Evolutionary conservation across 2,888 invertebrate genomes (phyloP).

Genomic region (Agapostemon virescens): DNA sequence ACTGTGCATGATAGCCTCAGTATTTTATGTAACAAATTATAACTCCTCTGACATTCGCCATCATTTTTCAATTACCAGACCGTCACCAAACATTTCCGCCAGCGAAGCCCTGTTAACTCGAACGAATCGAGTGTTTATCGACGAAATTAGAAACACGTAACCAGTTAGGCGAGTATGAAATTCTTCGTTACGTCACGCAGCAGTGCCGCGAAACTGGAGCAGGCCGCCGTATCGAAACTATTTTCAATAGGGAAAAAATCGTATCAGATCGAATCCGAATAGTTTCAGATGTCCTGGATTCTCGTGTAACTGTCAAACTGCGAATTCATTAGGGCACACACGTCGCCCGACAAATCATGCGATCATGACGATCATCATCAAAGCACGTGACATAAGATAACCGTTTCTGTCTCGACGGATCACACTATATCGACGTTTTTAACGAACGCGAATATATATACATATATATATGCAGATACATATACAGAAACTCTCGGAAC

Average conservation of each 20-base stretch:
- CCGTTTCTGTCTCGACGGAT: background rate
- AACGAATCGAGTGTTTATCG: background rate
- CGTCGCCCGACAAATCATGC: background rate
- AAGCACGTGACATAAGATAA: background rate
- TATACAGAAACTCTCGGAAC: background rate
- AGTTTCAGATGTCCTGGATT: background rate
- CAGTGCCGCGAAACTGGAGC: background rate
- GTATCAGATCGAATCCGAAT: background rate
- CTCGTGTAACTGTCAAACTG: background rate
- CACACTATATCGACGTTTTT: background rate
- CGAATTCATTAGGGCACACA: background rate
- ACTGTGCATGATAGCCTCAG: no score
- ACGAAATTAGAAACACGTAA: background rate
- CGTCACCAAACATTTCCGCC: background rate
- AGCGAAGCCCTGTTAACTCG: background rate
- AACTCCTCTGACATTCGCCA: background rate
- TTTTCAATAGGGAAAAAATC: background rate
- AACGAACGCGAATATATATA: background rate
- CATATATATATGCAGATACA: background rate
- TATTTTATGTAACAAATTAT: no score
- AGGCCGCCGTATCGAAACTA: background rate
- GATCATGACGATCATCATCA: no score
- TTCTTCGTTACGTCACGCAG: background rate
- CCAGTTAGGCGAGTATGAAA: background rate
- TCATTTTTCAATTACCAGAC: background rate